phyloP scores from a whole-genome alignment of 92 coral and sea anemone genomes.

The Palythoa grandis region DNA sequence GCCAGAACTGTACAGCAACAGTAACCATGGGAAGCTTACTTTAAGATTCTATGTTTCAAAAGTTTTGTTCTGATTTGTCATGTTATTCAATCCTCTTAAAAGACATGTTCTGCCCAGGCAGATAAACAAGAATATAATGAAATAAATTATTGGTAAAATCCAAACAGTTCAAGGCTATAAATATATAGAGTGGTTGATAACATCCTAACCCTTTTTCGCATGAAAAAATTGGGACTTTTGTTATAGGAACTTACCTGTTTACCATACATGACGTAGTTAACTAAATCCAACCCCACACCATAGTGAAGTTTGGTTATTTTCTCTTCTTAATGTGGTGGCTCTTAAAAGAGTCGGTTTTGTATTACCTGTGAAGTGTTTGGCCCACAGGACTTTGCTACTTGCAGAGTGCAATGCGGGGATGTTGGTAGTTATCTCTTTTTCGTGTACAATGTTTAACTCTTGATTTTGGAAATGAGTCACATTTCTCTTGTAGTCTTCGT shows the following conservation, averaged over 20 bases:
- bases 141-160: too few relatives aligned
- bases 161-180: not conserved
- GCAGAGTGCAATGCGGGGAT: not conserved
- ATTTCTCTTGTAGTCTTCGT: not conserved
- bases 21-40: slow-evolving; percentile 26
- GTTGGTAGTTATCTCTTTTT: not conserved
- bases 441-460: not conserved
- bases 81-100: not conserved
- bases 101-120: slow-evolving; percentile 1
- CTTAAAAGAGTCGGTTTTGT: not conserved
- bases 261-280: not conserved
- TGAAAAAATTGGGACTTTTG: not conserved
- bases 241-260: not conserved
- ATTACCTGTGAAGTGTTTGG: not conserved
- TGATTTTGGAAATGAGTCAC: not conserved
- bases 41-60: slow-evolving; percentile 32
- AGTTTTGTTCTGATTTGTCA: slow-evolving; percentile 20
- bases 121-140: not conserved
- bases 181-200: not conserved
- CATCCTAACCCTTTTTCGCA: not conserved
- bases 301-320: not conserved
- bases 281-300: not conserved
- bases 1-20: slow-evolving; percentile 34
- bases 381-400: not conserved
- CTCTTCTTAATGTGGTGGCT: not conserved